A percentile compares a stretch with the other conserved stretches of the same genome.
Conservation (phyloP, 92 coral and sea anemone genomes). For the Porites divaricata region DNA sequence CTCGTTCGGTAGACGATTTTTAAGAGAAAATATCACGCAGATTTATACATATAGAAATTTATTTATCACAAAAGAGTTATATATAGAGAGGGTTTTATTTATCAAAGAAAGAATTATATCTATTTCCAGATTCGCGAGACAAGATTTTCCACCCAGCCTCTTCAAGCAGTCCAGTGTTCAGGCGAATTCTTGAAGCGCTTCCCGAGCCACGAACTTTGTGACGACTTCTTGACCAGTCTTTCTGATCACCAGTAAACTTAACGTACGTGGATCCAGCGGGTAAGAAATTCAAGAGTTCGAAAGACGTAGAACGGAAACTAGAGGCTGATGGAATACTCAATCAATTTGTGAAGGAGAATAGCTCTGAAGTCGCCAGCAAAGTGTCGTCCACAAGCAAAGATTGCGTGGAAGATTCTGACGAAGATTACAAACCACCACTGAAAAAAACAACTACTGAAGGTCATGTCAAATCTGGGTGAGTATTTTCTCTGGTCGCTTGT, state of each 20-base stretch:
- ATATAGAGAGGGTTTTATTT: constrained; percentile 9
- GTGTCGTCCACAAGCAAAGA: background rate
- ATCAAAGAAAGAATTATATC: constrained; percentile 15
- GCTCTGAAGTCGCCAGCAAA: background rate
- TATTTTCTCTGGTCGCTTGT: background rate
- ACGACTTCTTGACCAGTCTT: no score
- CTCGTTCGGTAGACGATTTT: background rate
- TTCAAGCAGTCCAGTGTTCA: no score
- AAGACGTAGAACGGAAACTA: constrained; percentile 12
- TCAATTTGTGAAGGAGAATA: background rate
- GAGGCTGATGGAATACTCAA: constrained; percentile 3
- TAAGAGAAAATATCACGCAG: background rate
- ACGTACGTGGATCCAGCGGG: constrained; percentile 19
- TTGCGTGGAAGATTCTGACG: constrained; percentile 14
- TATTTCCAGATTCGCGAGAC: no score
- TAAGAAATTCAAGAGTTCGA: constrained; percentile 1
- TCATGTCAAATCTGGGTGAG: constrained; percentile 25
- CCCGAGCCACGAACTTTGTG: no score
- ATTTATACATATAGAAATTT: background rate
- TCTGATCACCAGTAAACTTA: no score
- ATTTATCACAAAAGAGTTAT: background rate
- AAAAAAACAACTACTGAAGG: background rate
- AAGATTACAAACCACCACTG: no score
- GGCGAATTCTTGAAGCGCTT: no score
- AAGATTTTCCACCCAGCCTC: no score